phyloP scores from a whole-genome alignment of 2,797 vertebrate genomes.

The Microhierax caerulescens region DNA sequence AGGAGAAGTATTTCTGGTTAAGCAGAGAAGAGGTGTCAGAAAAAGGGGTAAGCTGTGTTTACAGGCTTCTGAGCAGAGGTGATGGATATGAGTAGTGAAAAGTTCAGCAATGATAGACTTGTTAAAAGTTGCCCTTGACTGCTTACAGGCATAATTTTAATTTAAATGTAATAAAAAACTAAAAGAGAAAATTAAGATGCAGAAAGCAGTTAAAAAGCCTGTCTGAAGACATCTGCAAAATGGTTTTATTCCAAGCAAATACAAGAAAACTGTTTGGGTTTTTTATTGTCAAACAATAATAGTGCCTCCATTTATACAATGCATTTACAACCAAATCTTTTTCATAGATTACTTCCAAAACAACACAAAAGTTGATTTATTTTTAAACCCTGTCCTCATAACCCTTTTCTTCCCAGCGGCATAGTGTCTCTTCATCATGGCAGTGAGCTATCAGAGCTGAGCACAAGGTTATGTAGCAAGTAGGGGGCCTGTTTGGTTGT shows the following conservation, averaged over 20 bases:
- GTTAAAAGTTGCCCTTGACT: conserved; percentile 48
- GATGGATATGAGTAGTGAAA: background rate
- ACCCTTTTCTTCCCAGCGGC: background rate
- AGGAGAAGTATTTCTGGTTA: background rate
- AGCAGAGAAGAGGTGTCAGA: background rate
- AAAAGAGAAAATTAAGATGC: conserved; percentile 59
- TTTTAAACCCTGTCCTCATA: background rate
- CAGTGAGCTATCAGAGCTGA: background rate
- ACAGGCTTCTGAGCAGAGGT: background rate
- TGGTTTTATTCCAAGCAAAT: conserved; percentile 43
- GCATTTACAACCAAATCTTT: conserved; percentile 38
- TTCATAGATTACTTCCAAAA: conserved; percentile 27
- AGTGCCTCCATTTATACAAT: conserved; percentile 15
- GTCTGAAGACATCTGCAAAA: conserved; percentile 64
- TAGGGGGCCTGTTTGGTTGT: background rate
- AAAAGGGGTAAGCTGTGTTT: background rate
- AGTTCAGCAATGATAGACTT: conserved; percentile 24
- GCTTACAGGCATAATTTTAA: conserved; percentile 52
- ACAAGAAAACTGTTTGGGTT: background rate
- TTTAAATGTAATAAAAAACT: conserved; percentile 65
- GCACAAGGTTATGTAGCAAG: background rate
- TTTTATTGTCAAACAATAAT: conserved; percentile 65
- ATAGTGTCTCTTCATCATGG: rapidly evolving
- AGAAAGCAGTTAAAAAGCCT: conserved; percentile 37
- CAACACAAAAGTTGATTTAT: conserved; percentile 44